Percentiles rank a stretch among this genome's conserved stretches.
Conservation (phyloP, 2,888 invertebrate species). For the Bombylius discolor region DNA sequence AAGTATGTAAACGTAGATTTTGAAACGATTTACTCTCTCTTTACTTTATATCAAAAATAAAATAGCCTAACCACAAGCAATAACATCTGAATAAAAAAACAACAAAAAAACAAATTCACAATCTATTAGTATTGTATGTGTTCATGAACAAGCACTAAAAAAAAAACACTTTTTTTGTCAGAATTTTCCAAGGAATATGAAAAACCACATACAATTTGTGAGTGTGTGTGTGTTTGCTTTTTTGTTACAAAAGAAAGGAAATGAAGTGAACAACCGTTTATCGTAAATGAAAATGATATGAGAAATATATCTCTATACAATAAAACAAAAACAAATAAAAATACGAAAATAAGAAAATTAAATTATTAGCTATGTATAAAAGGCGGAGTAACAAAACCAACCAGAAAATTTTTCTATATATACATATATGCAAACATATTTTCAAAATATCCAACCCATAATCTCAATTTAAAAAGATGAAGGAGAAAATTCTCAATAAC, state of each 20-base stretch:
- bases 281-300: not conserved
- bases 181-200: not conserved
- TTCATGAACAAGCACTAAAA: too few relatives aligned
- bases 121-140: not conserved
- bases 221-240: too few relatives aligned
- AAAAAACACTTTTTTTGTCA: not conserved
- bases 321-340: too few relatives aligned
- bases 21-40: not conserved
- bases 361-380: constrained; percentile 30
- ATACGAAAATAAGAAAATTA: constrained; percentile 19
- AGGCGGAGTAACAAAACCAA: constrained; percentile 7
- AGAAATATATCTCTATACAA: too few relatives aligned
- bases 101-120: not conserved
- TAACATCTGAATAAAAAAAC: not conserved
- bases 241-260: not conserved
- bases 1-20: not conserved
- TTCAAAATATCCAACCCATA: not conserved
- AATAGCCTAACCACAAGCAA: not conserved
- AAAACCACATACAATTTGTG: not conserved
- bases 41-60: not conserved
- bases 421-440: not conserved
- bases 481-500: constrained; percentile 5
- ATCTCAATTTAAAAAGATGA: not conserved
- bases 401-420: too few relatives aligned
- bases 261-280: not conserved